Conservation (phyloP, 2,113 vertebrate species). For the Rattus norvegicus region GRCr8 NC_086033.1:91253501-91254000, state of each 20-base stretch:
- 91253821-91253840: background rate
- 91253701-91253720: background rate
- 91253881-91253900: background rate
- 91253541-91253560: background rate
- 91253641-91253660: background rate
- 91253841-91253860: too few species aligned
- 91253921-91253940: background rate
- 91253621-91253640: background rate
- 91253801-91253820: background rate
- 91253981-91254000: background rate
- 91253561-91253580: background rate
- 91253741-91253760: background rate
- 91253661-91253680: background rate
- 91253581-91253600: background rate
- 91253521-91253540: background rate
- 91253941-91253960: background rate
- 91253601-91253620: background rate
- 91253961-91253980: too few species aligned
- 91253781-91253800: background rate
- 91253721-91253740: background rate
- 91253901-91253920: fast-evolving
- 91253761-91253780: background rate
- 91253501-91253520: background rate
- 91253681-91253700: background rate
- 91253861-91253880: background rate